Evolutionary conservation across 2,797 vertebrate species (phyloP), one percentile per base, ranked within the genome.

Genomic region (Megaceryle alcyon): DNA sequence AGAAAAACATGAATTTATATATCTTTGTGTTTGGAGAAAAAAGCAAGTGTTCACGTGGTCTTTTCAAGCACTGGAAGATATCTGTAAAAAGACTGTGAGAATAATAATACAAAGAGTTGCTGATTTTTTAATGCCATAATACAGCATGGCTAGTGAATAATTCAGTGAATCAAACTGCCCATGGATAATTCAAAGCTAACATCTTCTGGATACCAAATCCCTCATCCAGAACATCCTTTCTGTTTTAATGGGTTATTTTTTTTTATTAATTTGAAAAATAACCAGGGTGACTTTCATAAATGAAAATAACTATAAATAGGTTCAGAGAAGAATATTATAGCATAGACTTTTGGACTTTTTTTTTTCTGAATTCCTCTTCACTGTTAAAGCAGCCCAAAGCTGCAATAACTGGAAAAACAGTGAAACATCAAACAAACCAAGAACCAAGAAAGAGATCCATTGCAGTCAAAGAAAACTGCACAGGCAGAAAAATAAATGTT

Each of bases 131-230:
- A 86, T 89, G 75, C 20, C 7, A 4, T 79, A 86, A 31, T 80
- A 82, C 64, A 51, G 44, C 59, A 39, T 17, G 48, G 20, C 23
- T 95, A 84, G 72, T 96, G 75, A 97, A 95, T 86, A 86, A 97
- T 93, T 95, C 72, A 94, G 31, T 88, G 66, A 82, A 77, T 90
- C 92, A 94, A 92, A 94, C 84, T 86, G 33, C 43, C 90, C 73
- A 59, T 86, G 81, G 91, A 94, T 96, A 93, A 96, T 95, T 95
- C 77, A 96, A 82, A 96, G 81, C 37, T 46, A 91, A 20, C 87
- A 82, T 78, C 28, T 92, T 76, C 61, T 80, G 43, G 66, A 91
- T 86, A 92, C 14, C 2, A 26, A 78, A 79, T 75, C 37, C 23
- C 44, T 63, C 51, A 41, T 69, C 22, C n/a, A 56, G 82, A 70